These are phyloP conservation scores for Corythoichthys intestinalis DNA, from an alignment of 2,113 vertebrate species.

Conservation along the genomic window DNA sequence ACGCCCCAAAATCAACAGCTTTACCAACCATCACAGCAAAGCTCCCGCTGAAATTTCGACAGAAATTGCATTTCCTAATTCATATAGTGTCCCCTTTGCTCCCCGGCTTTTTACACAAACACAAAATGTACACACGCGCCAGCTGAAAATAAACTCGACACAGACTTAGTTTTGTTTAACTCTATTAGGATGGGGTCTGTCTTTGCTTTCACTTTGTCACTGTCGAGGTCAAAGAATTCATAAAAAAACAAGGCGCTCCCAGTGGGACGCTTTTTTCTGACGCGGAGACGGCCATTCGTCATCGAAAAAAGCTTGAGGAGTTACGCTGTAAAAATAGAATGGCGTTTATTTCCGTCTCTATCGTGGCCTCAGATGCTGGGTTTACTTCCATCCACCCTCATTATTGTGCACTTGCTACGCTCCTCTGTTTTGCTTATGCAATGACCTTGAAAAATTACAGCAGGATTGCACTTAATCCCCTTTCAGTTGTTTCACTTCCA, in stretches of 20 bases:
- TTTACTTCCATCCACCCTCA: constrained; percentile 5
- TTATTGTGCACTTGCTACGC: background rate
- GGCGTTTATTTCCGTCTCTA: constrained; percentile 46
- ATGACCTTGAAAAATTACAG: constrained; percentile 47
- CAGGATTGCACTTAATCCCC: constrained; percentile 49
- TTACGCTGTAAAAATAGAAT: constrained; percentile 55
- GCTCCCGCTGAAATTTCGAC: no score
- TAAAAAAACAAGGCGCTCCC: constrained; percentile 44
- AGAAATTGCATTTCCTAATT: background rate
- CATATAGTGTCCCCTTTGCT: background rate
- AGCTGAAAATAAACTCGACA: constrained; percentile 7
- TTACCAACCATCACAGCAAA: no score
- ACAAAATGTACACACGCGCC: background rate
- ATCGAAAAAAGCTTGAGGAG: constrained; percentile 45
- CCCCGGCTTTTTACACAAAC: background rate
- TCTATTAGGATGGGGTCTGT: constrained; percentile 29
- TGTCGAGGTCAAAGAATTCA: constrained; percentile 48
- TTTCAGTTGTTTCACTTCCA: constrained; percentile 41
- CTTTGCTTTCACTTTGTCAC: constrained; percentile 50
- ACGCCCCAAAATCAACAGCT: no score
- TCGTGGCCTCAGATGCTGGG: constrained; percentile 22
- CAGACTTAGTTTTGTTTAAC: background rate
- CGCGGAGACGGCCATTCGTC: constrained; percentile 51
- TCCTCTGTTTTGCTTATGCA: constrained; percentile 30
- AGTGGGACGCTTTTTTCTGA: constrained; percentile 49